Conservation (phyloP, 1,140 invertebrate genomes). For the fruit fly (Drosophila melanogaster) region Release_6_plus_ISO1_MT NT_033779.5:14311501-14312000, state of each 20-base stretch:
- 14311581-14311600: conserved; percentile 49
- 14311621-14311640: conserved; percentile 7
- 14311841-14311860: conserved; percentile 17
- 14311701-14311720: neutral
- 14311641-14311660: neutral
- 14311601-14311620: conserved; percentile 32
- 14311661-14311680: neutral
- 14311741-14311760: neutral
- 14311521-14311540: conserved; percentile 57
- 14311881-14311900: conserved; percentile 43
- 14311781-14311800: conserved; percentile 5
- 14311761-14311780: neutral
- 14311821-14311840: conserved; percentile 1
- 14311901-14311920: conserved; percentile 43
- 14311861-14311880: conserved; percentile 4
- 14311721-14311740: no score
- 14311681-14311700: neutral
- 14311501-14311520: conserved; percentile 58
- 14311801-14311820: conserved; percentile 6
- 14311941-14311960: conserved; percentile 35
- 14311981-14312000: conserved; percentile 81
- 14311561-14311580: conserved; percentile 45
- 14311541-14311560: conserved; percentile 30
- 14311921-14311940: conserved; percentile 68
- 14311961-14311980: conserved; percentile 82